phyloP scores from a whole-genome alignment of 1,140 invertebrate species.

The Cydia splendana region DNA sequence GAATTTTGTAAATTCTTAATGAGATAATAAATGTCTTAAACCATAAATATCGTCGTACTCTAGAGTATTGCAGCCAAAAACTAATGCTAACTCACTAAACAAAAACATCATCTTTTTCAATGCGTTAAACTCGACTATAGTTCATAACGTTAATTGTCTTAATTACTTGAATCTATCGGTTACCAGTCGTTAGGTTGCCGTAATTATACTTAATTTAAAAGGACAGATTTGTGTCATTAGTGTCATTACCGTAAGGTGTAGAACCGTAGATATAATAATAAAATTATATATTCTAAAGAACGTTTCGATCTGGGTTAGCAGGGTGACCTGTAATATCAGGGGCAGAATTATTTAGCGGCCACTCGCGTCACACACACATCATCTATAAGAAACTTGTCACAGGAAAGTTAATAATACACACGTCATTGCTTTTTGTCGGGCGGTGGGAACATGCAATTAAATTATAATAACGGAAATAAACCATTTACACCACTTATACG shows the following conservation, averaged over 20 bases:
- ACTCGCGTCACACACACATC: neutral
- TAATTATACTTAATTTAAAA: too few relatives aligned
- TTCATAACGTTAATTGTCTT: too few relatives aligned
- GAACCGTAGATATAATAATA: neutral
- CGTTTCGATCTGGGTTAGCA: constrained; percentile 5
- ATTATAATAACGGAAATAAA: constrained; percentile 23
- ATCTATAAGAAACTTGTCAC: neutral
- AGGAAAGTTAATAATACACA: constrained; percentile 11
- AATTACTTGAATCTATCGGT: too few relatives aligned
- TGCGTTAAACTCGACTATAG: too few relatives aligned
- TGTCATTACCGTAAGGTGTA: neutral
- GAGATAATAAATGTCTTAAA: too few relatives aligned
- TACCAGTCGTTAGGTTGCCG: too few relatives aligned
- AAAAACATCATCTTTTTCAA: too few relatives aligned
- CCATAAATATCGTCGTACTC: too few relatives aligned
- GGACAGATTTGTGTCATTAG: neutral
- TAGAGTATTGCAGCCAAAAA: too few relatives aligned
- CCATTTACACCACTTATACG: neutral
- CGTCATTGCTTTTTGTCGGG: neutral
- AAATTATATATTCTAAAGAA: neutral
- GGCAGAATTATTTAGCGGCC: constrained; percentile 18
- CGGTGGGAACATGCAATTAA: neutral
- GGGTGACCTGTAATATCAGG: constrained; percentile 6
- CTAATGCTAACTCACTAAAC: too few relatives aligned
- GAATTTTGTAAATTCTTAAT: too few relatives aligned